Evolutionary conservation across 2,888 invertebrate genomes (phyloP), one percentile per base, ranked within the genome.

Genomic region (Rapana venosa): DNA sequence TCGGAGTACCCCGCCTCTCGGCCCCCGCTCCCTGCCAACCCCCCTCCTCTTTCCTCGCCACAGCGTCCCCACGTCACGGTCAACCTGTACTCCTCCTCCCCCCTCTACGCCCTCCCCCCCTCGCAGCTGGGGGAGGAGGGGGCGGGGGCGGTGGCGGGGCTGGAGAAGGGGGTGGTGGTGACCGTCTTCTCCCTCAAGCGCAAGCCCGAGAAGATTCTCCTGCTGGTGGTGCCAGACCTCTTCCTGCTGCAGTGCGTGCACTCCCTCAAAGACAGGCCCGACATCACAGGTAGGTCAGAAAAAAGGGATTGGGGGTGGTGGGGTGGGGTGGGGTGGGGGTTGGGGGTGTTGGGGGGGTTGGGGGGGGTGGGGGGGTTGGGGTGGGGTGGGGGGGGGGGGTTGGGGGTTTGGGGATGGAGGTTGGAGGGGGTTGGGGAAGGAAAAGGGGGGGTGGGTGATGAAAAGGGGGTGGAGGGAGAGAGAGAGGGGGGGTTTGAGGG

Each of bases 81-180:
- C 56, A 35, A 6, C 32, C 86, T 56, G 61, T 22, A 13, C 79
- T 35, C 17, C 79, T 32, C 35, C 79, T n/a, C 74, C n/a, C 74
- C 74, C 74, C n/a, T 74, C 74, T 26, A 26, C 26, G 22, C 74
- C 74, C 2, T 74, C 30, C 11, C n/a, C 11, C 74, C 32, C 15
- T 13, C 35, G 4, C 17, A 17, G n/a, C 30, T 30, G 36, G 17
- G 4, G 56, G 56, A 35, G n/a, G 30, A 1, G n/a, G 84, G 84
- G 30, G 56, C 5, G 30, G 6, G 5, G 35, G 36, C 66, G 47
- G 66, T 90, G 20, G 1, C n/a, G 22, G 61, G 74, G 6, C 85
- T 92, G 32, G 88, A 90, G 86, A 47, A 85, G 17, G 92, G 92
- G 11, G 70, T 91, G 36, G 91, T 92, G 35, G 91, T 91, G 5